Conservation (phyloP, 2,113 vertebrate species). For the Pedionomus torquatus region DNA sequence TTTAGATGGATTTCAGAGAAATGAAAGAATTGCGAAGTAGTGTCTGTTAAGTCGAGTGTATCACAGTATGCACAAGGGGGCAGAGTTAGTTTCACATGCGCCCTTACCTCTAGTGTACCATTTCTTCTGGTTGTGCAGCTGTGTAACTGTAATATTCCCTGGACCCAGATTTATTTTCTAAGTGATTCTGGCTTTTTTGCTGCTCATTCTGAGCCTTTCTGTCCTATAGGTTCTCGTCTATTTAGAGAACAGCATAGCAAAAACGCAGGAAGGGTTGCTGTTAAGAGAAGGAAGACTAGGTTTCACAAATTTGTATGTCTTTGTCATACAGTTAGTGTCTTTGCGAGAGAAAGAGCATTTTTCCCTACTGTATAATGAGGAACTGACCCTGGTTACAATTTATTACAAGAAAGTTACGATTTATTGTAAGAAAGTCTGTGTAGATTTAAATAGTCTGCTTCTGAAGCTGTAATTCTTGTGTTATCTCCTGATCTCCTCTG, state of each 20-base stretch:
- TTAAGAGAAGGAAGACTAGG: conserved; percentile 50
- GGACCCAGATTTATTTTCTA: background rate
- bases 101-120: background rate
- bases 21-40: background rate
- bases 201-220: conserved; percentile 33
- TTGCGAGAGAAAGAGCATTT: conserved; percentile 42
- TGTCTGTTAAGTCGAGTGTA: rapidly evolving
- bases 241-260: conserved; percentile 43
- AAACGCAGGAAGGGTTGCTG: conserved; percentile 22
- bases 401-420: conserved; percentile 32
- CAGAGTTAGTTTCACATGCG: background rate
- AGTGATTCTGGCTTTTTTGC: background rate
- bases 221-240: background rate
- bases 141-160: background rate
- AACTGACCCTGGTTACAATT: conserved; percentile 48
- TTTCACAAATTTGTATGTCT: conserved; percentile 2
- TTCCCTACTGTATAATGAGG: background rate
- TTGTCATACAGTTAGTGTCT: conserved; percentile 32
- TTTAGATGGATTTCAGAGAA: background rate
- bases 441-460: background rate
- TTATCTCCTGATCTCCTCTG: background rate
- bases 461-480: conserved; percentile 27
- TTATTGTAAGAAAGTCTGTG: conserved; percentile 3
- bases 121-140: rapidly evolving
- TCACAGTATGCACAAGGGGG: background rate